phyloP scores from a whole-genome alignment of 2,888 invertebrate genomes.

The Temnothorax unifasciatus region DNA sequence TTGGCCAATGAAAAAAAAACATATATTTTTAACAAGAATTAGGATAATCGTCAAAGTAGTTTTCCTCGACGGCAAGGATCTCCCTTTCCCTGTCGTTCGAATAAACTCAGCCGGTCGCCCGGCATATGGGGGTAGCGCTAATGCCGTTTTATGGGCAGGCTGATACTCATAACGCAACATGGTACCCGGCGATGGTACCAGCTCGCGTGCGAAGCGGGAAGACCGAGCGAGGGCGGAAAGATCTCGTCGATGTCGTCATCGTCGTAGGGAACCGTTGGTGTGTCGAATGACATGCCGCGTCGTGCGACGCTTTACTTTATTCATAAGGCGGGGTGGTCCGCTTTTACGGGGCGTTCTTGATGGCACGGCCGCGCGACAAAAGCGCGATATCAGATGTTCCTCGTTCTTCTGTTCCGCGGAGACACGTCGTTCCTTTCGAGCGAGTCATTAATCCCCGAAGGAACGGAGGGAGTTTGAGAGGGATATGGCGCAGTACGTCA shows the following conservation, averaged over 20 bases:
- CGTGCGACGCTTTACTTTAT: constrained; percentile 75
- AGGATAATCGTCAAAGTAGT: background rate
- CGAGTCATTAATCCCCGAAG: constrained; percentile 11
- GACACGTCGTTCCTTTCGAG: background rate
- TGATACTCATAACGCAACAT: constrained; percentile 84
- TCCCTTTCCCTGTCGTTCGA: constrained; percentile 46
- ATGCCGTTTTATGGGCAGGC: constrained; percentile 83
- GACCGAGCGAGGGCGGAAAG: constrained; percentile 45
- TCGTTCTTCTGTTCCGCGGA: background rate
- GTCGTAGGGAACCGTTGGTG: constrained; percentile 49
- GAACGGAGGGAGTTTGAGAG: background rate
- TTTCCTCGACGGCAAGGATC: constrained; percentile 20
- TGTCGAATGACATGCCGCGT: constrained; percentile 21
- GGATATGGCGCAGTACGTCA: background rate
- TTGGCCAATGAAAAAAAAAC: background rate
- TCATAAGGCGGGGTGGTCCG: constrained; percentile 71
- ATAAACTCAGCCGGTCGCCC: constrained; percentile 66
- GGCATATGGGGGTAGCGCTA: constrained; percentile 83
- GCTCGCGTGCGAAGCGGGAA: constrained; percentile 27
- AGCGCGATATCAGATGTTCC: constrained; percentile 23
- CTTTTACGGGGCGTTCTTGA: constrained; percentile 47
- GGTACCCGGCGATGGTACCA: constrained; percentile 67
- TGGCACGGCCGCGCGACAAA: constrained; percentile 37
- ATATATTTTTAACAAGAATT: background rate
- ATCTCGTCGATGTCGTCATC: background rate